These are phyloP conservation scores for Tenrec ecaudatus DNA, from an alignment of 2,113 vertebrate species.

Conservation along the genomic window DNA sequence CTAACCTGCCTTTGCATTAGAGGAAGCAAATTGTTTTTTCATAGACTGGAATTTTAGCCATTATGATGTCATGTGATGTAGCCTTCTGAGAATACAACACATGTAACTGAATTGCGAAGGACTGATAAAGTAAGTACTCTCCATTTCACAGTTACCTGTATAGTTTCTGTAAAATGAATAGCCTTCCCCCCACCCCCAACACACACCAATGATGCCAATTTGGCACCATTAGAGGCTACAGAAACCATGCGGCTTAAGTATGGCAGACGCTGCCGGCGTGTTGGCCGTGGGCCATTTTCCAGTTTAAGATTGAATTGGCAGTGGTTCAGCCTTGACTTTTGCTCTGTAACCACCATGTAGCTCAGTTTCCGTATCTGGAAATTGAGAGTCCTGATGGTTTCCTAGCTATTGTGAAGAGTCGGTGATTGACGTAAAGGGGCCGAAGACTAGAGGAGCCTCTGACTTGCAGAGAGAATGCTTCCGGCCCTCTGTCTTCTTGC, in stretches of 20 bases:
- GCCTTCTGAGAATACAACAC: conserved; percentile 70
- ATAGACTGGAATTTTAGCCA: conserved; percentile 18
- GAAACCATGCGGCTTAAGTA: background rate
- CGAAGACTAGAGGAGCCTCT: background rate
- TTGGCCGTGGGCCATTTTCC: background rate
- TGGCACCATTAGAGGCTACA: conserved; percentile 4
- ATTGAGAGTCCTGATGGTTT: background rate
- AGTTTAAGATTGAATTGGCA: background rate
- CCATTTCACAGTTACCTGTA: background rate
- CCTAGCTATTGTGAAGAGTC: background rate
- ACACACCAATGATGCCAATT: background rate
- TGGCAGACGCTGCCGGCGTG: background rate
- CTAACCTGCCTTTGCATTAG: background rate
- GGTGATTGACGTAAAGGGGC: background rate
- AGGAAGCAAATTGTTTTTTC: background rate
- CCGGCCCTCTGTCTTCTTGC: background rate
- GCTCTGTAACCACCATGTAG: background rate
- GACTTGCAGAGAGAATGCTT: background rate
- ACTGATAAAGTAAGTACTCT: conserved; percentile 71
- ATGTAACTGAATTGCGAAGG: conserved; percentile 57
- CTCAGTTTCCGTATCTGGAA: background rate
- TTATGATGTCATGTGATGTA: conserved; percentile 76
- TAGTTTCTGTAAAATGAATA: background rate
- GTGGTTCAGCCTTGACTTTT: background rate
- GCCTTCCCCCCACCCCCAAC: background rate